Percentiles rank a stretch among this genome's conserved stretches.
These are phyloP conservation scores for Limosa lapponica DNA, from an alignment of 2,797 vertebrate species.

Conservation along the genomic window DNA sequence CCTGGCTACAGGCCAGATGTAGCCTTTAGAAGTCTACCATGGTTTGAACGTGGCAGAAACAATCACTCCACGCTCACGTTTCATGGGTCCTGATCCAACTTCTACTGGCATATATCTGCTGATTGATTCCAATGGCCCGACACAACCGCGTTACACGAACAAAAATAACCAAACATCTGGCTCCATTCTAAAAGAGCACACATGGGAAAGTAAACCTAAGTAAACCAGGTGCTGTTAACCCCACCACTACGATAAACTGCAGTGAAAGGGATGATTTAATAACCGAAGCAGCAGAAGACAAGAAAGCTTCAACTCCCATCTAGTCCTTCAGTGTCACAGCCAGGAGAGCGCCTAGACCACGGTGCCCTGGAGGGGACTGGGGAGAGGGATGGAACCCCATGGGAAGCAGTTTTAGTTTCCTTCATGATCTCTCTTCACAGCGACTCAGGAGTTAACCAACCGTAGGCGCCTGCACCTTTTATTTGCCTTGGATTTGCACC, in stretches of 20 bases:
- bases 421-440: fast-evolving
- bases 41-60: not conserved
- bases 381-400: not conserved
- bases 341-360: not conserved
- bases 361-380: fast-evolving
- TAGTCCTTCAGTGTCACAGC: not conserved
- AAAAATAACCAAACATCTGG: not conserved
- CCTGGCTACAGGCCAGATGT: not conserved
- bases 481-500: constrained; percentile 65
- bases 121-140: not conserved
- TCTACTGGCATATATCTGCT: fast-evolving
- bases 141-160: fast-evolving
- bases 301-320: not conserved
- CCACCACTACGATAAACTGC: not conserved
- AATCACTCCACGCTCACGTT: not conserved
- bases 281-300: not conserved
- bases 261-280: not conserved
- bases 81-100: not conserved
- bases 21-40: not conserved
- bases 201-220: not conserved
- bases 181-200: not conserved
- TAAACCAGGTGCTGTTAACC: not conserved
- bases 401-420: not conserved
- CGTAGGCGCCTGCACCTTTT: constrained; percentile 13
- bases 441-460: constrained; percentile 23